Evolutionary conservation across 2,888 invertebrate species (phyloP), one percentile per base, ranked within the genome.

Genomic region (Ferdinandea cuprea): DNA sequence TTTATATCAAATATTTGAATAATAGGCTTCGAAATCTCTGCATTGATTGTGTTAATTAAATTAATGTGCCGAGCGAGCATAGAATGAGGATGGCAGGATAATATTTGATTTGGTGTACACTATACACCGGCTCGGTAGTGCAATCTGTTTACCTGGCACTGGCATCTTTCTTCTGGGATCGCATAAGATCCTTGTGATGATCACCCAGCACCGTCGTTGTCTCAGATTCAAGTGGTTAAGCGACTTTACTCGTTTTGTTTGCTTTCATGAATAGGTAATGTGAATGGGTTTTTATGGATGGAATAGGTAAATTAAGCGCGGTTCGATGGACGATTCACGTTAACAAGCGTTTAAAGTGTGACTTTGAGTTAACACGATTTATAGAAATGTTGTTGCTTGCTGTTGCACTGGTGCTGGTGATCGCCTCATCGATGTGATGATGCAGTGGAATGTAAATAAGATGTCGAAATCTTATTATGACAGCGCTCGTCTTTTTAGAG

Each of bases 1-100:
- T 83, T 85, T 78, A 85, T 86, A 84, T 85, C 85, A 86, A 86
- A 86, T 86, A 86, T 85, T 85, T 84, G 77, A 85, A 85, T 85
- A 85, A 85, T 80, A 85, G 79, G 44, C 71, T 76, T 73, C 68
- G 58, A 52, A 71, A 73, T 77, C 63, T 80, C 63, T 66, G 83
- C 85, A 69, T 85, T 83, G 76, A 85, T 85, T 84, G 84, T 84
- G 84, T 84, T 84, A 84, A 84, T 84, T 84, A 84, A 84, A 84
- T 84, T 84, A 84, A 84, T 84, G 76, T 52, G 28, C 66, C 76
- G 59, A 78, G 68, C 76, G 59, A 78, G 68, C 35, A 65, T 48
- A 66, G 46, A 46, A 56, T 25, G 50, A 48, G 52, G 46, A 81
- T 72, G 72, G 72, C 83, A 84, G 84, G 79, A 84, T 84, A 84